Percentiles rank a stretch among this genome's conserved stretches.
Evolutionary conservation across 2,888 invertebrate genomes (phyloP).

Genomic region (Dusona sp.): DNA sequence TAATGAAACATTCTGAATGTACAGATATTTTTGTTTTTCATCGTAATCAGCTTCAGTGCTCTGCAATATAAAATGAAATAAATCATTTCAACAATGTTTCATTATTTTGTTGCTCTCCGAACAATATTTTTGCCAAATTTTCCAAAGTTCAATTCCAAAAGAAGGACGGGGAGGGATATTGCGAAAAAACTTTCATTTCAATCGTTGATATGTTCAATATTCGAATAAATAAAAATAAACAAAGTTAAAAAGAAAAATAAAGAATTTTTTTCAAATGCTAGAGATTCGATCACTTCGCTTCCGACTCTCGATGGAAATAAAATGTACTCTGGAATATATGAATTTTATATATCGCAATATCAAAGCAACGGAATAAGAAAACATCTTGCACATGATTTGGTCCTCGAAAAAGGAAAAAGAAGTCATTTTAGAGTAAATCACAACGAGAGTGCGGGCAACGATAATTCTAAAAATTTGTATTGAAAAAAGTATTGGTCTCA

Average conservation of each 20-base stretch:
- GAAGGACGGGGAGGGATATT: not conserved
- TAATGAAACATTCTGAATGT: not conserved
- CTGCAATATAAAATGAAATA: not conserved
- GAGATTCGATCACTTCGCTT: slow-evolving; percentile 37
- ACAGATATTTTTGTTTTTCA: not conserved
- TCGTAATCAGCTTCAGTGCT: no score
- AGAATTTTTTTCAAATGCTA: not conserved
- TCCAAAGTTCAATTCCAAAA: not conserved
- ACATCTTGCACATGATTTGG: not conserved
- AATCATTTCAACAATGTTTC: not conserved
- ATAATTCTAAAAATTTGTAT: not conserved
- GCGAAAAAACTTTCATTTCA: slow-evolving; percentile 6
- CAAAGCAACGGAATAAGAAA: slow-evolving; percentile 2
- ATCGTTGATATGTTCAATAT: slow-evolving; percentile 59
- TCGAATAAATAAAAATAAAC: slow-evolving; percentile 6
- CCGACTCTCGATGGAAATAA: not conserved
- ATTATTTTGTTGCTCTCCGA: not conserved
- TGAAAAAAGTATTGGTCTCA: not conserved
- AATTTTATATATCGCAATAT: not conserved
- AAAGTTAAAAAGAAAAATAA: slow-evolving; percentile 13
- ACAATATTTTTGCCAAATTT: not conserved
- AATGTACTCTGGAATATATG: slow-evolving; percentile 4
- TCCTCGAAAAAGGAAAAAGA: not conserved
- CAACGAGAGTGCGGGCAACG: not conserved
- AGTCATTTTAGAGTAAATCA: no score